These are phyloP conservation scores for Lepus timidus DNA, from an alignment of 2,113 vertebrate species.

Conservation along the genomic window DNA sequence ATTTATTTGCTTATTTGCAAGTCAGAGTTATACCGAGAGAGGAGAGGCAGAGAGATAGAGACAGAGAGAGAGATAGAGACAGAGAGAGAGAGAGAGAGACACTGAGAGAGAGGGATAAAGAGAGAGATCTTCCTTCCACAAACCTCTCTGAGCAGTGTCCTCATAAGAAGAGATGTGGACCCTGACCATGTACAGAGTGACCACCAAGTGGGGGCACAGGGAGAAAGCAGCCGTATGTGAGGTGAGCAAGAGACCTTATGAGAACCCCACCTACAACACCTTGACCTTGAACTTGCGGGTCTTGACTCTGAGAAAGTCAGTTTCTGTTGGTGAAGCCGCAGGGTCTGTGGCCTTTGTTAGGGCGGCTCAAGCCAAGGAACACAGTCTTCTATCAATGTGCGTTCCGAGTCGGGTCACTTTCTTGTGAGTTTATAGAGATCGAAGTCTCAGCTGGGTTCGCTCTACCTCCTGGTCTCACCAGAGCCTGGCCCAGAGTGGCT, in stretches of 20 bases:
- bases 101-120: too few species aligned
- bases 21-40: too few species aligned
- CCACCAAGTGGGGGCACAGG: not conserved
- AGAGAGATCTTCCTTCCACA: too few species aligned
- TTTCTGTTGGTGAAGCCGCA: not conserved
- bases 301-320: not conserved
- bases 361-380: not conserved
- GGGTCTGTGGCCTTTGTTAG: not conserved
- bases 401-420: not conserved
- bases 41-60: too few species aligned
- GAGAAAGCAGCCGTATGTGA: not conserved
- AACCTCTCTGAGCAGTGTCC: not conserved
- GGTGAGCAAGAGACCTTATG: not conserved
- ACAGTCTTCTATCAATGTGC: not conserved
- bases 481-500: not conserved
- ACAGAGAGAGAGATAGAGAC: too few species aligned
- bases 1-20: too few species aligned
- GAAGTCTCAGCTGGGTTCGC: not conserved
- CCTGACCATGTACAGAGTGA: too few species aligned
- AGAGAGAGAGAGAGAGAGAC: too few species aligned
- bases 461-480: not conserved
- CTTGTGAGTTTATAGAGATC: conserved; percentile 12
- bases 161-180: not conserved
- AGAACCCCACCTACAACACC: not conserved
- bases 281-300: not conserved